Evolutionary conservation across 2,888 invertebrate genomes (phyloP), one percentile per base, ranked within the genome.

Genomic region (Anorthoa munda): DNA sequence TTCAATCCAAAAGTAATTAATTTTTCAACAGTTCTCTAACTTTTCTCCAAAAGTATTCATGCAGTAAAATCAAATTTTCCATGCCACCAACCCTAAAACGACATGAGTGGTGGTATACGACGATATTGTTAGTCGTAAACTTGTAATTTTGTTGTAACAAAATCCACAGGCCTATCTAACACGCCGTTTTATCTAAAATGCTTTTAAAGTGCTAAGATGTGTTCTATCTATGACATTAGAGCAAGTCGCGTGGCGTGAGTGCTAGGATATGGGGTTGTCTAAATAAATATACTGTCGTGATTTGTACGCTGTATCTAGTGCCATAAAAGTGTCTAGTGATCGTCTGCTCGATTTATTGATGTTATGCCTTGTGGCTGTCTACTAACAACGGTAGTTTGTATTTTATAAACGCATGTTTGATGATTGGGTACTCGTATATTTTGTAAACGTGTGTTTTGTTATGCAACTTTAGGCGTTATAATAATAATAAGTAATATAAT

Each of bases 61-160:
- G n/a, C 26, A 26, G 39, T 39, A 64, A 64, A 72, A 73, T 46
- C 2, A 1, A 56, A 50, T 39, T 58, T 64, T 65, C 51, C 13
- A 18, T 45, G 58, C 17, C 51, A 75, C 70, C 86, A 86, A 79
- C 91, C 90, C 90, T 90, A 87, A 56, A 59, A 53, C 77, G 70
- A 72, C 76, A 89, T 88, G 88, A 93, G 90, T 88, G 89, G 88
- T 90, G 88, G 88, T 75, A 88, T 90, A 91, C 88, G 86, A 87
- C 91, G 90, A 93, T 94, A 94, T 93, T 91, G 92, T 92, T 89
- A 90, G 87, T 93, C 93, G 91, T 95, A 95, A 95, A 95, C 91
- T 90, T 93, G 94, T 95, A 92, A 93, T 94, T 93, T 94, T 94
- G 93, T 94, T 92, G 94, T 94, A 92, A 93, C 94, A 91, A 91